These are phyloP conservation scores for Lissocephala sabroskyi DNA, from an alignment of 2,888 invertebrate genomes.

Conservation along the genomic window DNA sequence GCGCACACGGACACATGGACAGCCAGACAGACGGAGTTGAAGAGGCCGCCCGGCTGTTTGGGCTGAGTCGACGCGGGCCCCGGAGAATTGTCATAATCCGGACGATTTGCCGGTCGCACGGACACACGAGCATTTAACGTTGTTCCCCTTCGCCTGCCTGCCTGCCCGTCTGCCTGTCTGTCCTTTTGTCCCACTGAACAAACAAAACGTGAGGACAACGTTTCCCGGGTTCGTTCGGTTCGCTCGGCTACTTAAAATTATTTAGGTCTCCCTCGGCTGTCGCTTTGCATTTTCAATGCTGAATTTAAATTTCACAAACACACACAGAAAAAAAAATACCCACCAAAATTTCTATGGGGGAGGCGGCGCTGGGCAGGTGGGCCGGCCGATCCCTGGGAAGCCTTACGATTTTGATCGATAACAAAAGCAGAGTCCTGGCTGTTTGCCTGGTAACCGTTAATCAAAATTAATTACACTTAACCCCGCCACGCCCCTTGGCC, in stretches of 20 bases:
- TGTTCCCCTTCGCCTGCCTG: too few relatives aligned
- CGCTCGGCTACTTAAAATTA: slow-evolving; percentile 60
- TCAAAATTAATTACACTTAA: slow-evolving; percentile 60
- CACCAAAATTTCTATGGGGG: too few relatives aligned
- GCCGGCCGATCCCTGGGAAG: too few relatives aligned
- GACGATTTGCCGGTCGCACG: not conserved
- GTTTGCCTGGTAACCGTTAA: too few relatives aligned
- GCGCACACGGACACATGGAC: slow-evolving; percentile 21
- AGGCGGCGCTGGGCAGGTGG: too few relatives aligned
- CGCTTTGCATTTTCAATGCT: slow-evolving; percentile 64
- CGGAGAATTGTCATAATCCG: slow-evolving; percentile 1
- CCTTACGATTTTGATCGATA: too few relatives aligned
- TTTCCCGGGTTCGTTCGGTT: not conserved
- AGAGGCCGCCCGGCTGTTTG: too few relatives aligned
- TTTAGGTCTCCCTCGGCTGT: slow-evolving; percentile 61
- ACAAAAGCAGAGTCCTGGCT: too few relatives aligned
- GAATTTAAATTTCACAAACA: slow-evolving; percentile 61
- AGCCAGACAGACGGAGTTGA: slow-evolving; percentile 2
- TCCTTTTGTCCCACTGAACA: not conserved
- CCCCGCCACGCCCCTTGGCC: slow-evolving; percentile 46
- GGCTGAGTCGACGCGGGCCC: too few relatives aligned
- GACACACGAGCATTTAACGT: not conserved
- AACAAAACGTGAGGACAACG: not conserved
- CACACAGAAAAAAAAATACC: too few relatives aligned
- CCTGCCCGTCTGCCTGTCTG: too few relatives aligned